Conservation (phyloP, 2,888 invertebrate species). For the Drosophila anceps region DNA sequence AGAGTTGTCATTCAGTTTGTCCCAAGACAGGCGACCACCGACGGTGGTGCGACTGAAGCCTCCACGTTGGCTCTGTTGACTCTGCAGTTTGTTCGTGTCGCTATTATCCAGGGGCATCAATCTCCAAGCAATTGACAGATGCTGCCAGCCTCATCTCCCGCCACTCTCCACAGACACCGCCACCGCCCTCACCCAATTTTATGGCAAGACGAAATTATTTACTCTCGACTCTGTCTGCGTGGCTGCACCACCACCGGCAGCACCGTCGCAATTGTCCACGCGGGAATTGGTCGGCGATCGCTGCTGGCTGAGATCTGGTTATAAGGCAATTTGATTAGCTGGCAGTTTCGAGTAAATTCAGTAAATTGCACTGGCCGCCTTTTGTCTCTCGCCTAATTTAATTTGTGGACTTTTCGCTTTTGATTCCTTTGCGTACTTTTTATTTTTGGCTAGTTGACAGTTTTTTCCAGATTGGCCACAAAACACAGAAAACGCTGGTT, state of each 20-base stretch:
- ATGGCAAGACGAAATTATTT: constrained; percentile 79
- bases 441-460: constrained; percentile 73
- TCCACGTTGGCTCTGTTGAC: constrained; percentile 53
- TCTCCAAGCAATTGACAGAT: constrained; percentile 76
- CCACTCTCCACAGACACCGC: constrained; percentile 6
- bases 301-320: constrained; percentile 46
- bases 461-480: constrained; percentile 51
- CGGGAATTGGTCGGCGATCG: constrained; percentile 72
- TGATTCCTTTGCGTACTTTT: constrained; percentile 29
- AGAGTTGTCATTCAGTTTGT: constrained; percentile 79
- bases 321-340: constrained; percentile 78
- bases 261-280: constrained; percentile 71
- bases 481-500: constrained; percentile 15
- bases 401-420: constrained; percentile 62
- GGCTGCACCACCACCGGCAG: constrained; percentile 24
- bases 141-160: constrained; percentile 44
- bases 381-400: constrained; percentile 73
- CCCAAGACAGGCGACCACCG: constrained; percentile 65
- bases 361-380: constrained; percentile 70
- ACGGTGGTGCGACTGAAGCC: constrained; percentile 38
- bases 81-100: constrained; percentile 80
- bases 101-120: constrained; percentile 81
- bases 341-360: constrained; percentile 50
- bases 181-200: constrained; percentile 60
- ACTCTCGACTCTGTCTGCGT: constrained; percentile 51